These are phyloP conservation scores for Platycnemis pennipes DNA, from an alignment of 2,888 invertebrate genomes.

Conservation along the genomic window DNA sequence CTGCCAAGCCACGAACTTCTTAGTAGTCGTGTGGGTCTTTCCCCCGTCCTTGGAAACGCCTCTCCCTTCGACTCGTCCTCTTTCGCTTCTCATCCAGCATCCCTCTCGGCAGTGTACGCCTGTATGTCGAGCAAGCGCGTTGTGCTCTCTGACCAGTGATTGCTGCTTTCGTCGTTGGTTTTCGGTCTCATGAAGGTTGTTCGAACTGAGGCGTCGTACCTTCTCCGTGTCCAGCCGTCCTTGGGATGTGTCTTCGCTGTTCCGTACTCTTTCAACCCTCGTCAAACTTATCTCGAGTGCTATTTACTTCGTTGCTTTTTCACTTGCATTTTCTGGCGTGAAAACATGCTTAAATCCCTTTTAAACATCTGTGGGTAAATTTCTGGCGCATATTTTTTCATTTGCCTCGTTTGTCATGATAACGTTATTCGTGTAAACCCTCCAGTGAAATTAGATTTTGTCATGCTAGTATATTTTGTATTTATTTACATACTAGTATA, in stretches of 20 bases:
- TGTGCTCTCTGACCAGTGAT: neutral
- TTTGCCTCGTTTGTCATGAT: too few species aligned
- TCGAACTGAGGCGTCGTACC: neutral
- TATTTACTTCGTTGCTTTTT: too few species aligned
- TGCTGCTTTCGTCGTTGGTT: neutral
- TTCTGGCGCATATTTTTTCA: too few species aligned
- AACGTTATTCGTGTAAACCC: too few species aligned
- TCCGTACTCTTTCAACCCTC: neutral
- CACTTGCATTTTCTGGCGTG: too few species aligned
- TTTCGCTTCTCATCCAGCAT: neutral
- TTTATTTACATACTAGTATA: too few species aligned
- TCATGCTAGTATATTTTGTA: too few species aligned
- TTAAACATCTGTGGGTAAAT: too few species aligned
- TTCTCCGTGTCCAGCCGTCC: neutral
- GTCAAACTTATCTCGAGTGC: neutral
- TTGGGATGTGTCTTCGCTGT: neutral
- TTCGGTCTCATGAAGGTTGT: neutral
- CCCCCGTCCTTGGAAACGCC: neutral
- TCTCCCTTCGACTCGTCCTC: neutral
- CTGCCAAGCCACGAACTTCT: neutral
- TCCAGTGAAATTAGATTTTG: too few species aligned
- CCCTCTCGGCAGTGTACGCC: neutral
- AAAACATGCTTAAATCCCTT: too few species aligned
- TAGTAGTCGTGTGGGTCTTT: neutral
- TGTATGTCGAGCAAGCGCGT: neutral